Conservation (phyloP, 2,113 vertebrate genomes). For the human region GRCh38 chr2:14024501-14025000, state of each 20-base stretch:
- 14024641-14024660: constrained; percentile 38
- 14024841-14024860: not conserved
- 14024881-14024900: not conserved
- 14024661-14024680: constrained; percentile 33
- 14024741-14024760: not conserved
- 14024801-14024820: constrained; percentile 33
- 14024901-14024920: not conserved
- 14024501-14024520: not conserved
- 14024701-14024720: not conserved
- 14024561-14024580: not conserved
- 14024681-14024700: not conserved
- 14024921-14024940: not conserved
- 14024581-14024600: not conserved
- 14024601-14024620: not conserved
- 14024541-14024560: not conserved
- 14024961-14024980: not conserved
- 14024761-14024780: constrained; percentile 30
- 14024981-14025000: not conserved
- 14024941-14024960: not conserved
- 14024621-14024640: not conserved
- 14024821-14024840: constrained; percentile 2
- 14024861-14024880: constrained; percentile 13
- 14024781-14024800: constrained; percentile 46
- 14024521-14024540: not conserved
- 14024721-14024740: constrained; percentile 12